Evolutionary conservation across 2,113 vertebrate genomes (phyloP).

Genomic region (Tragelaphus imberbis): DNA sequence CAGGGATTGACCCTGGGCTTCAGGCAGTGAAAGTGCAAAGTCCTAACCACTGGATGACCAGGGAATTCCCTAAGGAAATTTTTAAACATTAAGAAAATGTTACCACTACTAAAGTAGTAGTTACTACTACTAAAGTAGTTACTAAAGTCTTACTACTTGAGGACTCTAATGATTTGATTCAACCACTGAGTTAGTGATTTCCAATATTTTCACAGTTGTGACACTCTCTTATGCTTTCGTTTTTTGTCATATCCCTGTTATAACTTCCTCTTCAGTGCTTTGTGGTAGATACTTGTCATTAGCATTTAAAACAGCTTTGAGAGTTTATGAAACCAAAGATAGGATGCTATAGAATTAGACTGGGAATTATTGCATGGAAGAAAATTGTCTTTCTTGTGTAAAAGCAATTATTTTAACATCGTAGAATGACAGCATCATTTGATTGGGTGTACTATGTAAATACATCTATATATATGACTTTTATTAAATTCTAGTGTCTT

Average conservation of each 20-base stretch:
- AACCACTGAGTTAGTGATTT: constrained; percentile 7
- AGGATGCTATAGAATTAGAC: background rate
- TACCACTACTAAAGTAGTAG: background rate
- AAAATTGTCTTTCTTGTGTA: background rate
- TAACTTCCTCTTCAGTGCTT: background rate
- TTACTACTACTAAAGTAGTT: background rate
- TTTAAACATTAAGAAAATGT: background rate
- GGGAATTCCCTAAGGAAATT: background rate
- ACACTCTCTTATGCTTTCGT: background rate
- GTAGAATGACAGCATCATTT: background rate
- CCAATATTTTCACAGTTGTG: background rate
- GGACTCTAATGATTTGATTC: background rate
- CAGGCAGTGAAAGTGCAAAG: background rate
- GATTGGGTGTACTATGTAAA: background rate
- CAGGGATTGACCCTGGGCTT: background rate
- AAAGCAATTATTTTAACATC: constrained; percentile 25
- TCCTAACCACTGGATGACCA: background rate
- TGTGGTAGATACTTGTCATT: background rate
- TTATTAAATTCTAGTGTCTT: background rate
- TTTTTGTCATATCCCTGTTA: background rate
- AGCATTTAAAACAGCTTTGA: background rate
- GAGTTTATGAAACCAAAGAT: background rate
- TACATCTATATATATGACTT: background rate
- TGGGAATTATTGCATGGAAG: background rate
- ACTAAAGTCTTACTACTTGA: background rate